phyloP scores from a whole-genome alignment of 2,888 invertebrate species.

The Tholera decimalis region DNA sequence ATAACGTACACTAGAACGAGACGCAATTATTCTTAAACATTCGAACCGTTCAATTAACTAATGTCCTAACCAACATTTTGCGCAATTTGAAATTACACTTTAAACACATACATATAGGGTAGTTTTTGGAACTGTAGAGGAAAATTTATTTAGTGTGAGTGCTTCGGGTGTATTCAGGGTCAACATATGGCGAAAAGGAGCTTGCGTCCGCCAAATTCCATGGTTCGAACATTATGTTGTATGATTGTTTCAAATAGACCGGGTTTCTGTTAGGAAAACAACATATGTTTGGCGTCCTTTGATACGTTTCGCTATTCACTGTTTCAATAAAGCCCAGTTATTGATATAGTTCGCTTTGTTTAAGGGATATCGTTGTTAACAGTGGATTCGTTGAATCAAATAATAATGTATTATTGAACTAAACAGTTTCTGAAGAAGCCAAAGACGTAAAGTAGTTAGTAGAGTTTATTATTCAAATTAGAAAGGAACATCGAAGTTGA shows the following conservation, averaged over 20 bases:
- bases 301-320: conserved; percentile 34
- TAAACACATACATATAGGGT: conserved; percentile 37
- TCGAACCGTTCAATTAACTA: conserved; percentile 49
- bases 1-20: conserved; percentile 81
- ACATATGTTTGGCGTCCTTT: conserved; percentile 30
- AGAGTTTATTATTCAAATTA: too few species aligned
- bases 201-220: conserved; percentile 82
- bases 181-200: conserved; percentile 89
- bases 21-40: conserved; percentile 71
- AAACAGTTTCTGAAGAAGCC: conserved; percentile 12
- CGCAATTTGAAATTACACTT: conserved; percentile 57
- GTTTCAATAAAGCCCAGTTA: conserved; percentile 31
- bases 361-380: conserved; percentile 6
- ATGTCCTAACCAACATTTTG: conserved; percentile 67
- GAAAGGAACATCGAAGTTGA: too few species aligned
- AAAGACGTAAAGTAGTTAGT: too few species aligned
- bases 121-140: conserved; percentile 33
- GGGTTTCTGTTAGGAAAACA: conserved; percentile 19
- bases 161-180: conserved; percentile 85
- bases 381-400: conserved; percentile 19
- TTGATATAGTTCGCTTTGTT: conserved; percentile 37
- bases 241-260: conserved; percentile 52
- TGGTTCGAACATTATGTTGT: conserved; percentile 70
- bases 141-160: conserved; percentile 63
- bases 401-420: neutral